Base-by-base conservation (phyloP, 2,888 invertebrate genomes). In the Tetragonisca angustula region DNA sequence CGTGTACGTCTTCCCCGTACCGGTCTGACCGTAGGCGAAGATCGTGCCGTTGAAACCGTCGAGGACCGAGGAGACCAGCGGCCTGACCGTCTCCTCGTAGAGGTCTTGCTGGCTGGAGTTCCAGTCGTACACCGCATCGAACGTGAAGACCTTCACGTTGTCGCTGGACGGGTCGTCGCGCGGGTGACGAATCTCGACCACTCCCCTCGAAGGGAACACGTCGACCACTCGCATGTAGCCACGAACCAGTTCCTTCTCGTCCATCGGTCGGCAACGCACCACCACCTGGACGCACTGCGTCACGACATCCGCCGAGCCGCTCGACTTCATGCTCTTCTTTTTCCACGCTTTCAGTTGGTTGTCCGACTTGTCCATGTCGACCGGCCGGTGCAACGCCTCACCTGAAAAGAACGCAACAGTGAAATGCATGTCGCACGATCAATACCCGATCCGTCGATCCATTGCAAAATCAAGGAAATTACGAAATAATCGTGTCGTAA, bases 31-130 rank as follows among this genome's bases (percentile, higher is more conserved):
- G 95, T 99, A 99, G 1, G 99, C 99, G 95, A 99, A 99, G 89
- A 99, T 99, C 91, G 99, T 99, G 21, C 99, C 99, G 95, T 99
- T 99, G 95, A 99, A 99, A 2, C 99, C 99, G 93, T 98, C 97
- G 84, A 99, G 96, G 9, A 99, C 99, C 1, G 98, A 98, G 87
- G 98, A 97, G 36, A 99, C 98, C 91, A 99, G 95, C 0, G 99
- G 98, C 70, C 98, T 96, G 77, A 99, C 99, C 88, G 98, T 98
- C 95, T 99, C 99, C 94, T 99, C 98, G 95, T 99, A 99, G 49
- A 99, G 95, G 89, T 98, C 98, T 92, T 97, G 97, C 94, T 99
- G 99, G 90, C 97, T 97, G 1, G 99, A 98, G 96, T 96, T 95
- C 95, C 96, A 96, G 95, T 99, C 99, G 95, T 99, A 99, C 11